Conservation (phyloP, 2,888 invertebrate species). For the Podabrus alpinus region DNA sequence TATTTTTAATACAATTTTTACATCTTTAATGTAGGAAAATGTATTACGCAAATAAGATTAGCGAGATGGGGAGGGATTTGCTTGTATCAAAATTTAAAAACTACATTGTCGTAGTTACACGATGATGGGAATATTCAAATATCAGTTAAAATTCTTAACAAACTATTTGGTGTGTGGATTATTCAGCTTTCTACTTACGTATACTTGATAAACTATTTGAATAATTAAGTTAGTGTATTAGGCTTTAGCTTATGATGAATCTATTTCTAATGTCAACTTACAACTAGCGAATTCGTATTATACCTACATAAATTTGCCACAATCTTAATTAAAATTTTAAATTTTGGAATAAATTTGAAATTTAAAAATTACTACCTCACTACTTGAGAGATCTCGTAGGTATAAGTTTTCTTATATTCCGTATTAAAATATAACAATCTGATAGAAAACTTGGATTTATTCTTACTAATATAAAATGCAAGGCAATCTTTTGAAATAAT, state of each 20-base stretch:
- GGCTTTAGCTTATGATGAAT: neutral
- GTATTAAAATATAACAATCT: neutral
- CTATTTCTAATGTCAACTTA: neutral
- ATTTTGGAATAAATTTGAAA: neutral
- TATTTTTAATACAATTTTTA: neutral
- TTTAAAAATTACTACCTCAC: neutral
- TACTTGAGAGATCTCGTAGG: neutral
- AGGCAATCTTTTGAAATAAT: neutral
- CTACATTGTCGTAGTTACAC: neutral
- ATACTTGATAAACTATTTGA: neutral
- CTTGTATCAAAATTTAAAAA: neutral
- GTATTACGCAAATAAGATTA: neutral
- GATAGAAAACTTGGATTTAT: neutral
- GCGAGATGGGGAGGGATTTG: neutral
- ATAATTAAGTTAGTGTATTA: neutral
- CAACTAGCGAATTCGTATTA: neutral
- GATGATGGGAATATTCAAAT: neutral
- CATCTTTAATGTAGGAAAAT: neutral
- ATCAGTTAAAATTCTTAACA: neutral
- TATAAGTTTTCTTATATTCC: neutral
- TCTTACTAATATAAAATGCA: neutral
- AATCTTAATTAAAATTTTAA: neutral
- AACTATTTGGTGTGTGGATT: neutral
- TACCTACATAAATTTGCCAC: neutral
- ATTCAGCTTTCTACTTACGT: neutral